Conservation (phyloP, 2,888 invertebrate genomes). For the Cantharis nigra region DNA sequence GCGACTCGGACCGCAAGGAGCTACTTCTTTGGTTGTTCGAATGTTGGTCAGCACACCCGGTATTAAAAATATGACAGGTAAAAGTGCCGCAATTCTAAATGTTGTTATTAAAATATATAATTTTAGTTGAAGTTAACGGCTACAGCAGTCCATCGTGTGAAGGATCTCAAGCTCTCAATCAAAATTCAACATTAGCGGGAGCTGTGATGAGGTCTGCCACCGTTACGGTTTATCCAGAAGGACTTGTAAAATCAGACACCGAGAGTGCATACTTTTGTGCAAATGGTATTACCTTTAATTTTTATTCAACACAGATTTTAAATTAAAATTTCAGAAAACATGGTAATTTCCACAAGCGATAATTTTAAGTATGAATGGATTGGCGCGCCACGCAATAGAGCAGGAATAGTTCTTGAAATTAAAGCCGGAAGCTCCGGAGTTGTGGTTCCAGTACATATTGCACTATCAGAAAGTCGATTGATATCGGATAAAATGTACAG, state of each 20-base stretch:
- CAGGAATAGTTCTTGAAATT: constrained; percentile 66
- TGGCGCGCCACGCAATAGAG: constrained; percentile 65
- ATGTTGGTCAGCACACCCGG: constrained; percentile 68
- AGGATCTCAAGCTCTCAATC: constrained; percentile 60
- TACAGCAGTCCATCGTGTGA: constrained; percentile 69
- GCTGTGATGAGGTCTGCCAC: constrained; percentile 66
- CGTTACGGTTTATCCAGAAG: constrained; percentile 66
- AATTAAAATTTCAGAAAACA: constrained; percentile 60
- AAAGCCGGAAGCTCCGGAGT: constrained; percentile 58
- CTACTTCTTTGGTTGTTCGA: constrained; percentile 67
- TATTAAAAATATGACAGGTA: constrained; percentile 69
- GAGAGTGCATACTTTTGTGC: constrained; percentile 74
- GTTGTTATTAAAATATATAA: constrained; percentile 10
- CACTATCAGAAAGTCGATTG: constrained; percentile 61
- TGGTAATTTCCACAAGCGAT: constrained; percentile 65
- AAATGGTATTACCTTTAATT: constrained; percentile 58
- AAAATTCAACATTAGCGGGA: constrained; percentile 65
- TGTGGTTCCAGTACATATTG: constrained; percentile 60
- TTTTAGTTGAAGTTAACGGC: constrained; percentile 69
- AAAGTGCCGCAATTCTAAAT: neutral
- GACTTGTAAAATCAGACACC: constrained; percentile 66
- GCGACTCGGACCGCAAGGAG: constrained; percentile 67
- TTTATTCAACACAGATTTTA: neutral
- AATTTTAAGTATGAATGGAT: constrained; percentile 71
- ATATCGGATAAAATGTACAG: constrained; percentile 65